phyloP scores from a whole-genome alignment of 2,113 vertebrate genomes.

The Carollia perspicillata region DNA sequence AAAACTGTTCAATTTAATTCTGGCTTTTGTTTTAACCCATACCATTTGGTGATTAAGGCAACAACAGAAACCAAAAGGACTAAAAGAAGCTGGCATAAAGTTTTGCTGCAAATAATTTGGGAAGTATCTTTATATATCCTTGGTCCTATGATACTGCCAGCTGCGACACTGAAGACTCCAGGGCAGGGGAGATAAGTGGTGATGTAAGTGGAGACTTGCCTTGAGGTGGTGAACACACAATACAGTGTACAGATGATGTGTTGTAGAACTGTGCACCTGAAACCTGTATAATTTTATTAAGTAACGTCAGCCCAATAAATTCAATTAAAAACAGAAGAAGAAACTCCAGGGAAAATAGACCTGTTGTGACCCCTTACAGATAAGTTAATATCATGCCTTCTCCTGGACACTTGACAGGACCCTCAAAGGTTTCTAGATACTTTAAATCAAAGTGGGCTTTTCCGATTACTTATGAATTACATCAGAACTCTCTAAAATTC shows the following conservation, averaged over 20 bases:
- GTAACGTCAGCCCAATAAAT: background rate
- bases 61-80: slow-evolving; percentile 6
- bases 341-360: background rate
- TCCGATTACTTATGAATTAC: slow-evolving; percentile 54
- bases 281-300: background rate
- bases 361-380: background rate
- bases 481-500: slow-evolving; percentile 57
- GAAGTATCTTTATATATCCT: background rate
- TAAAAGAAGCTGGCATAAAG: background rate
- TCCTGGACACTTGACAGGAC: background rate
- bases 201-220: background rate
- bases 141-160: background rate
- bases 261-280: background rate
- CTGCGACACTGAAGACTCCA: slow-evolving; percentile 16
- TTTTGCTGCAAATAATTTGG: background rate
- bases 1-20: slow-evolving; percentile 60
- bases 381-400: slow-evolving; percentile 19
- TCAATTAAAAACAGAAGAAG: background rate
- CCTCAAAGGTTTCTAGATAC: slow-evolving; percentile 34
- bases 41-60: slow-evolving; percentile 47
- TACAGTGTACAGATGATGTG: background rate
- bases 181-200: background rate
- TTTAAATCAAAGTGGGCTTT: slow-evolving; percentile 40
- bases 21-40: slow-evolving; percentile 53
- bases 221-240: background rate